Base-by-base conservation (phyloP, 2,113 vertebrate genomes). In the Muntiacus muntjak region DNA sequence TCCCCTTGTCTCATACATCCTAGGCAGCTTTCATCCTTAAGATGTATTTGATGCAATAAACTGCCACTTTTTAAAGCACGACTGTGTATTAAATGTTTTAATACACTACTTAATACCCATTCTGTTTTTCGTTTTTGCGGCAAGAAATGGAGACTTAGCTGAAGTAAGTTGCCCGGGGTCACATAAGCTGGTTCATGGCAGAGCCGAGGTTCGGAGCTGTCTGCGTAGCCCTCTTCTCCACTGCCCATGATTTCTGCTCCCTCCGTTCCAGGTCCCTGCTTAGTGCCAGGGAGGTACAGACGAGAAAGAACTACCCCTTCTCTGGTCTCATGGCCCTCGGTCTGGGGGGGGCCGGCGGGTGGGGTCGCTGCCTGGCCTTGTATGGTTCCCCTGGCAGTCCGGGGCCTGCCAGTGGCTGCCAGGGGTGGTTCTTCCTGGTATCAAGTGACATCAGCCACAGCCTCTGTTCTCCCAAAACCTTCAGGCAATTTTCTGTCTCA, bases 11-110 rank as follows among this genome's bases (percentile, higher is more conserved):
- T 55, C 60, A 13, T 52, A 76, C 43, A 52, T 81, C 67, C 21
- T 50, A 93, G n/a, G 23, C 26, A 85, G n/a, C 67, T 87, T 76
- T 89, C 95, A 93, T 71, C 47, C 15, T 84, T 93, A 81, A 67
- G 71, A 40, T 91, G 1, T 89, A 47, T 81, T 93, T 50, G n/a
- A 50, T 84, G 15, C 15, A 74, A 64, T 71, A 33, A 92, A 84
- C 26, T 76, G 40, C 50, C 87, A 12, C 60, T 92, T 33, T 92
- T 36, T 90, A 55, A 45, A 82, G 67, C 86, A 82, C 40, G 36
- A 43, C 36, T 67, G 0, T 91, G 11, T 78, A 54, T 10, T 83
- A 33, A 90, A 64, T 67, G 52, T 55, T 93, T 93, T 91, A 85
- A 47, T 87, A 57, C 12, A 28, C 91, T 47, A 67, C 78, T 89